Percentiles rank a stretch among this genome's conserved stretches.
Evolutionary conservation across 2,113 vertebrate genomes (phyloP).

Genomic region (Menura novaehollandiae): DNA sequence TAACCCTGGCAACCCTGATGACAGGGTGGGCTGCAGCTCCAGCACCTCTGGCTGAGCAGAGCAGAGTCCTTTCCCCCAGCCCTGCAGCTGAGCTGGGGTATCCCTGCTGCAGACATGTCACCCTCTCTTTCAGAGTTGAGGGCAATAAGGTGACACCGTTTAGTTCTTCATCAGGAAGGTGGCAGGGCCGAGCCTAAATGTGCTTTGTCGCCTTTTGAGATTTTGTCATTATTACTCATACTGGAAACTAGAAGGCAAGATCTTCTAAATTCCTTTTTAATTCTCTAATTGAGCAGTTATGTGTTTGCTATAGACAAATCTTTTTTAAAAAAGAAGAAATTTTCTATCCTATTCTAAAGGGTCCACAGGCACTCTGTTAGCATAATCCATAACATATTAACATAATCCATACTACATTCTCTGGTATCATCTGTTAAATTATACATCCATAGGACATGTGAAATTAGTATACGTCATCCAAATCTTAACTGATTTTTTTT

Average conservation of each 20-base stretch:
- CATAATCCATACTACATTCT: conserved; percentile 8
- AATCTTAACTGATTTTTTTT: background rate
- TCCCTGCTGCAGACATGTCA: background rate
- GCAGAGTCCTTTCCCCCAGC: background rate
- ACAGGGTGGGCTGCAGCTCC: background rate
- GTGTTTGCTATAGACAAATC: background rate
- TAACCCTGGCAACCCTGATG: background rate
- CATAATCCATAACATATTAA: conserved; percentile 15
- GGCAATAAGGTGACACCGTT: background rate
- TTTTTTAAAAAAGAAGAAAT: background rate
- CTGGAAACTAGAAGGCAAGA: background rate
- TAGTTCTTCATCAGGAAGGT: background rate
- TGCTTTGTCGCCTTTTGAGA: background rate
- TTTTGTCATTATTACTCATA: background rate
- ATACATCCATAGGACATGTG: background rate
- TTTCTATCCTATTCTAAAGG: background rate
- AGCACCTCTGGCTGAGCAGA: background rate
- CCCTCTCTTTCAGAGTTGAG: background rate
- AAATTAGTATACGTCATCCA: background rate
- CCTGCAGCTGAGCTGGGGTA: background rate
- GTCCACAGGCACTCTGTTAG: background rate
- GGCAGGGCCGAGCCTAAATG: background rate
- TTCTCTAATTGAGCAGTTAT: background rate
- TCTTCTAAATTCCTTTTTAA: background rate
- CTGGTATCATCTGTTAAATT: background rate